Evolutionary conservation across 2,797 vertebrate genomes (phyloP).

Genomic region (Poeciliopsis turneri): DNA sequence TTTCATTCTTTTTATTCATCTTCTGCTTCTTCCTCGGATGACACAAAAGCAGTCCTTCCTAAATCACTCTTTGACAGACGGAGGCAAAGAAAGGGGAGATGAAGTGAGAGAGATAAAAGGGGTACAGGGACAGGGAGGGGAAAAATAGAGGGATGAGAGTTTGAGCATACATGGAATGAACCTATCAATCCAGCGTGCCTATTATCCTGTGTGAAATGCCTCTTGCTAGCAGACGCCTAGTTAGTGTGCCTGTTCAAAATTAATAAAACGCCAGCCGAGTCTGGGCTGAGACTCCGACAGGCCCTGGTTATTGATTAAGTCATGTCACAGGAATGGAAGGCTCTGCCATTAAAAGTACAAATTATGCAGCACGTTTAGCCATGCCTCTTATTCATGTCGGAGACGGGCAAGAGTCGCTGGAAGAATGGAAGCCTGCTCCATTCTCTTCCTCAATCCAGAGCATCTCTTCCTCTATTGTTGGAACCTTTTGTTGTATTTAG

Average conservation of each 20-base stretch:
- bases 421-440: constrained; percentile 69
- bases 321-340: constrained; percentile 85
- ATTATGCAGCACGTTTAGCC: constrained; percentile 84
- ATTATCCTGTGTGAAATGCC: constrained; percentile 83
- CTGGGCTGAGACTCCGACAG: constrained; percentile 75
- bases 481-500: constrained; percentile 69
- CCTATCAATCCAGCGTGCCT: constrained; percentile 85
- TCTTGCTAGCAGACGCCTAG: constrained; percentile 82
- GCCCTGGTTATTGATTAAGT: constrained; percentile 85
- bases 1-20: constrained; percentile 67
- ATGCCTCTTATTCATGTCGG: constrained; percentile 79
- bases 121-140: constrained; percentile 60
- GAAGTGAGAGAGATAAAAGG: constrained; percentile 68
- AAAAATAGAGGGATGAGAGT: constrained; percentile 75
- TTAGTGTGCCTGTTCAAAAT: constrained; percentile 87
- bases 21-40: constrained; percentile 55
- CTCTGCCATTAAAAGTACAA: constrained; percentile 87
- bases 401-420: constrained; percentile 71
- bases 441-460: constrained; percentile 60
- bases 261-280: constrained; percentile 82
- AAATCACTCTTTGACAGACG: constrained; percentile 82
- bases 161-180: constrained; percentile 83
- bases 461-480: constrained; percentile 54
- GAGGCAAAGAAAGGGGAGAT: constrained; percentile 69
- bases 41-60: constrained; percentile 63